These are phyloP conservation scores for Deroplatys truncata DNA, from an alignment of 2,888 invertebrate species.

Conservation along the genomic window DNA sequence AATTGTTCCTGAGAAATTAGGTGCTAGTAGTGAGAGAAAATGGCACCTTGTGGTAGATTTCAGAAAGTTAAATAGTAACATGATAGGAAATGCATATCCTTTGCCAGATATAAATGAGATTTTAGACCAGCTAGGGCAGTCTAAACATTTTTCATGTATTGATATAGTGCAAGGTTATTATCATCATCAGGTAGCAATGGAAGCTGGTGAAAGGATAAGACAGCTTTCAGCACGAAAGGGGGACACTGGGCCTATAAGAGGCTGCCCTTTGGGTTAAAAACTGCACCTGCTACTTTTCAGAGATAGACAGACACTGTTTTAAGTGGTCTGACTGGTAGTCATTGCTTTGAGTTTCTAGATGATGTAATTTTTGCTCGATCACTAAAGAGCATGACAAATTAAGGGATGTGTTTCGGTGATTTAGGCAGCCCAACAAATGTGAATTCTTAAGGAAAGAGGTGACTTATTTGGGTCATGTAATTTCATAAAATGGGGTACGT, in stretches of 20 bases:
- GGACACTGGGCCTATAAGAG: too few relatives aligned
- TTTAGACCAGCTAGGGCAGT: not conserved
- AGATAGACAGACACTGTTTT: not conserved
- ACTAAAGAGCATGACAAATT: not conserved
- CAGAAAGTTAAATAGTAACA: not conserved
- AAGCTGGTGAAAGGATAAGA: not conserved
- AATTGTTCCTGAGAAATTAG: not conserved
- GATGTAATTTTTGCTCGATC: not conserved
- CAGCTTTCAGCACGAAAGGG: not conserved
- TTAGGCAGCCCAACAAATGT: slow-evolving; percentile 31
- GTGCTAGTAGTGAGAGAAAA: not conserved
- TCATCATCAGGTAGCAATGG: not conserved
- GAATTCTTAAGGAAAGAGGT: slow-evolving; percentile 25
- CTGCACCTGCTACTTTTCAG: not conserved
- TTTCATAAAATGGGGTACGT: slow-evolving; percentile 31
- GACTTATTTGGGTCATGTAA: slow-evolving; percentile 28
- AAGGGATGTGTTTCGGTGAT: not conserved
- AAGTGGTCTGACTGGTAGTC: not conserved
- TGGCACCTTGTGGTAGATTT: not conserved
- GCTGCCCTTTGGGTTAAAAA: not conserved
- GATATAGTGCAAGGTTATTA: not conserved
- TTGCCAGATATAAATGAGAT: not conserved
- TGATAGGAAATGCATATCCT: not conserved
- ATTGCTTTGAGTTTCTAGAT: not conserved
- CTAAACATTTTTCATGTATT: not conserved